These are phyloP conservation scores for Antrozous pallidus DNA, from an alignment of 2,797 vertebrate species.

Conservation along the genomic window DNA sequence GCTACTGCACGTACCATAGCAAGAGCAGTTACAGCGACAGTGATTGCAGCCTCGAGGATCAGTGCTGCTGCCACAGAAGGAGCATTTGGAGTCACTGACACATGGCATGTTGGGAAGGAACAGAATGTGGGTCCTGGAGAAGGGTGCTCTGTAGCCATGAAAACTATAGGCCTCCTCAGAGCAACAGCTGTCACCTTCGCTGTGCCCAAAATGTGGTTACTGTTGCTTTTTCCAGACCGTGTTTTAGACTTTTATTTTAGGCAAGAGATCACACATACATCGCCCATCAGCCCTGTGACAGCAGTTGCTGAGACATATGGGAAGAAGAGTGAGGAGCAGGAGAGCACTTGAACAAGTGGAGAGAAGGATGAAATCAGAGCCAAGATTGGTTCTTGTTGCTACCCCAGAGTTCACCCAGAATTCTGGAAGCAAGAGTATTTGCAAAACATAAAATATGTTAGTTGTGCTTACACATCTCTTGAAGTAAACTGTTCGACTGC, in stretches of 20 bases:
- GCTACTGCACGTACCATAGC: background rate
- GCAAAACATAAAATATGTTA: constrained; percentile 28
- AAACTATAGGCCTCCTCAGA: constrained; percentile 26
- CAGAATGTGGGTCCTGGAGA: constrained; percentile 55
- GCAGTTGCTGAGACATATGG: constrained; percentile 71
- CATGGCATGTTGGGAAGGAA: constrained; percentile 38
- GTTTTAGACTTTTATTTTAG: constrained; percentile 62
- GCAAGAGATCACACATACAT: constrained; percentile 37
- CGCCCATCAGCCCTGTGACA: constrained; percentile 19
- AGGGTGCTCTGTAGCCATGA: constrained; percentile 30
- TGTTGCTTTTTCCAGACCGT: constrained; percentile 49
- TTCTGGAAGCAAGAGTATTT: constrained; percentile 35
- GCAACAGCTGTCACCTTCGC: constrained; percentile 65
- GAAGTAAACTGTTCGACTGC: constrained; percentile 10
- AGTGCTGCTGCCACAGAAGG: constrained; percentile 21
- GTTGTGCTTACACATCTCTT: constrained; percentile 13
- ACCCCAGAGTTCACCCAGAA: constrained; percentile 41
- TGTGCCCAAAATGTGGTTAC: constrained; percentile 22
- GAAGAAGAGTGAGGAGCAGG: constrained; percentile 34
- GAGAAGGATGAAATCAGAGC: constrained; percentile 3
- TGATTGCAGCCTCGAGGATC: background rate
- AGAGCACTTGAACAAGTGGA: background rate
- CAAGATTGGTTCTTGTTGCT: constrained; percentile 35
- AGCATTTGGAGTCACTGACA: constrained; percentile 33
- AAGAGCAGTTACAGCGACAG: constrained; percentile 50